Evolutionary conservation across 2,888 invertebrate genomes (phyloP).

Genomic region (Parnassius smintheus): DNA sequence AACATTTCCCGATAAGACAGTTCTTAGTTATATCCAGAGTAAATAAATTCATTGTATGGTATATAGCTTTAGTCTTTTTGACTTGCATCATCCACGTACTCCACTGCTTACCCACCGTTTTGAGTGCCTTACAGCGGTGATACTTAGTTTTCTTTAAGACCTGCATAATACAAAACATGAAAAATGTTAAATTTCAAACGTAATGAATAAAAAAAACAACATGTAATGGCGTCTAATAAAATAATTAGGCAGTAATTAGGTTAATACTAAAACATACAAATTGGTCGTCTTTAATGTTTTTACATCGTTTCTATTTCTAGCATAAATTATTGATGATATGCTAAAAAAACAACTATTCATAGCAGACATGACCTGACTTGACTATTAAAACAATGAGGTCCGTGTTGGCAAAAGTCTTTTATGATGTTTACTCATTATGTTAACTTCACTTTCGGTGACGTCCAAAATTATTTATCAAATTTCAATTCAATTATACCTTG

Average conservation of each 20-base stretch:
- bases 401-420: no score
- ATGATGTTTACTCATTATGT: no score
- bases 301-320: no score
- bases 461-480: not conserved
- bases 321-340: no score
- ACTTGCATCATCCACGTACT: slow-evolving; percentile 91
- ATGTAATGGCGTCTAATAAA: no score
- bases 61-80: slow-evolving; percentile 93
- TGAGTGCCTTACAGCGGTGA: slow-evolving; percentile 90
- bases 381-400: no score
- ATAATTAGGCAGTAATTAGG: no score
- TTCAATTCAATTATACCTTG: slow-evolving; percentile 2
- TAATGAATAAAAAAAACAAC: no score
- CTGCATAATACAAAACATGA: slow-evolving; percentile 51
- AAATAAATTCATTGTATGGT: slow-evolving; percentile 91
- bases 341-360: no score
- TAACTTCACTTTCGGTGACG: no score
- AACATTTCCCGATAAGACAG: slow-evolving; percentile 90
- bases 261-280: not conserved
- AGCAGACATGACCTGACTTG: no score
- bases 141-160: slow-evolving; percentile 91
- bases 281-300: not conserved
- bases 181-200: not conserved
- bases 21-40: slow-evolving; percentile 91
- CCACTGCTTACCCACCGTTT: slow-evolving; percentile 89